Conservation (phyloP, 2,113 vertebrate species). For the Lophochroa leadbeateri region DNA sequence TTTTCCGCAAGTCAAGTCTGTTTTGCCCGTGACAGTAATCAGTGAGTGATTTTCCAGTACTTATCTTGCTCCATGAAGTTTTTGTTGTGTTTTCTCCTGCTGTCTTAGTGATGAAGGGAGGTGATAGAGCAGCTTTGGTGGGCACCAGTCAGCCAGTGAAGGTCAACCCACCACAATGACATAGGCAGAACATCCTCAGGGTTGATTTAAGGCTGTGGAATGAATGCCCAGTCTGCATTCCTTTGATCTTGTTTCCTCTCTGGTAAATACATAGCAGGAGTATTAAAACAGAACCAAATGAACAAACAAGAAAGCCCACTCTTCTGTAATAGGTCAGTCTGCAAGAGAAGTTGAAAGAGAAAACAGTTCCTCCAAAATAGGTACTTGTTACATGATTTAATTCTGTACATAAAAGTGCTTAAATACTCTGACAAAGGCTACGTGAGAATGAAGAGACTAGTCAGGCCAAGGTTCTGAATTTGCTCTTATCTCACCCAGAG, state of each 20-base stretch:
- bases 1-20: not conserved
- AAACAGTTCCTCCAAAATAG: not conserved
- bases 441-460: not conserved
- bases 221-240: rapidly evolving
- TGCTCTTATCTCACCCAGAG: not conserved
- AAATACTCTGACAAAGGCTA: not conserved
- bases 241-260: not conserved
- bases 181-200: not conserved
- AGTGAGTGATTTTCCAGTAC: not conserved
- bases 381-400: not conserved
- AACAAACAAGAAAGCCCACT: not conserved
- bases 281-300: not conserved
- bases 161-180: not conserved
- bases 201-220: not conserved
- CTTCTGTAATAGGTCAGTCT: not conserved
- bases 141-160: not conserved
- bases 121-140: not conserved
- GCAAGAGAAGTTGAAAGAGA: not conserved
- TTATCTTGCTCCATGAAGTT: not conserved
- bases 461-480: not conserved
- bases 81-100: not conserved
- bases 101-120: not conserved
- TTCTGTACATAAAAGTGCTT: not conserved
- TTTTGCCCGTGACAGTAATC: not conserved
- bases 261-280: not conserved